Conservation (phyloP, 2,113 vertebrate genomes). For the Nansenia antarctica region DNA sequence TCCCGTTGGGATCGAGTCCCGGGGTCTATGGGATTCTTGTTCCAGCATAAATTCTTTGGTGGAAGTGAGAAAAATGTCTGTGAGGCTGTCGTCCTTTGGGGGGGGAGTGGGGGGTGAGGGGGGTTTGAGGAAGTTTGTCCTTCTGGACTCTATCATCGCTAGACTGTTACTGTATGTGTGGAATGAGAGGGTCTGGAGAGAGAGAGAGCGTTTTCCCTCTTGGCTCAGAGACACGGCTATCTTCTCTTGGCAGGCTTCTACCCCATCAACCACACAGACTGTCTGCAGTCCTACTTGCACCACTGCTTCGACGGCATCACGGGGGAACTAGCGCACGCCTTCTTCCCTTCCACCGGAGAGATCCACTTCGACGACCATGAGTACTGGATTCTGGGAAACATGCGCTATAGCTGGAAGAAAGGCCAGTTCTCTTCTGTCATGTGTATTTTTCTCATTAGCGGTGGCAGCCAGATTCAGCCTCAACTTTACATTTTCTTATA, state of each 20-base stretch:
- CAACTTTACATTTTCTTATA: too few relatives aligned
- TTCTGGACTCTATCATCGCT: constrained; percentile 37
- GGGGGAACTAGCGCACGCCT: constrained; percentile 93
- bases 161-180: constrained; percentile 32
- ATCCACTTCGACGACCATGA: constrained; percentile 97
- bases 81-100: constrained; percentile 23
- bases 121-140: constrained; percentile 27
- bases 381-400: constrained; percentile 94
- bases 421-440: constrained; percentile 71
- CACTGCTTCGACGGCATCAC: constrained; percentile 97
- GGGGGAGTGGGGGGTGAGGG: background rate
- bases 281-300: constrained; percentile 86
- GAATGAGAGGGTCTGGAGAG: constrained; percentile 33
- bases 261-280: constrained; percentile 93
- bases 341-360: constrained; percentile 91
- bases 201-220: constrained; percentile 42
- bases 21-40: background rate
- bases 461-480: too few relatives aligned
- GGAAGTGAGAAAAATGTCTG: constrained; percentile 43
- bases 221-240: constrained; percentile 30
- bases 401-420: constrained; percentile 97
- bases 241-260: constrained; percentile 85
- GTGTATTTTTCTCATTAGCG: too few relatives aligned
- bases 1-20: constrained; percentile 25
- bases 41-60: constrained; percentile 34